phyloP scores from a whole-genome alignment of 2,113 vertebrate genomes.

The Plestiodon gilberti region DNA sequence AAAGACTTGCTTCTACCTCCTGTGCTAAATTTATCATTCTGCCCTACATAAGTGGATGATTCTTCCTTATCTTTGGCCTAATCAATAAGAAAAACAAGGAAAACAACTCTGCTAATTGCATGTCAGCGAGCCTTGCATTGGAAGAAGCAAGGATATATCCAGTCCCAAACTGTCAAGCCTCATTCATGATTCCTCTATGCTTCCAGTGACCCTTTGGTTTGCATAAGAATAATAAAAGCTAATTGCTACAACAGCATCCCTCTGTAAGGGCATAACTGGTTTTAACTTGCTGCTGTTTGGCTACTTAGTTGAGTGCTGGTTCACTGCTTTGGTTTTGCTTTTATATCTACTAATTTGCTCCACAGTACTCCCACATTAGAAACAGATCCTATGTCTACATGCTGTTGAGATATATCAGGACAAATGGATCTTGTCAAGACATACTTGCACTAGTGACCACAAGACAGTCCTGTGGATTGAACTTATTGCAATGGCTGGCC shows the following conservation, averaged over 20 bases:
- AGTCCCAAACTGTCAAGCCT: not conserved
- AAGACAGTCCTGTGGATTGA: not conserved
- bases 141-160: not conserved
- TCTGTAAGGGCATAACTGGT: not conserved
- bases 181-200: not conserved
- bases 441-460: not conserved
- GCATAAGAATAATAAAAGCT: not conserved
- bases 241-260: conserved; percentile 3
- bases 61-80: no score
- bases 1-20: not conserved
- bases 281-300: conserved; percentile 17
- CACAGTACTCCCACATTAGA: not conserved
- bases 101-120: not conserved
- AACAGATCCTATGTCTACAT: not conserved
- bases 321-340: conserved; percentile 20
- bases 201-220: conserved; percentile 2
- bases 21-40: not conserved
- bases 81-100: not conserved
- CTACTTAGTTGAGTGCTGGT: not conserved
- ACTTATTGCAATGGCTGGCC: not conserved
- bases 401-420: not conserved
- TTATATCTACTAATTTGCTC: conserved; percentile 10
- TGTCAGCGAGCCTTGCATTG: not conserved
- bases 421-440: not conserved
- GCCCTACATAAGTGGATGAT: not conserved